Evolutionary conservation across 2,888 invertebrate species (phyloP), one percentile per base, ranked within the genome.

Genomic region (Lymantria dispar): DNA sequence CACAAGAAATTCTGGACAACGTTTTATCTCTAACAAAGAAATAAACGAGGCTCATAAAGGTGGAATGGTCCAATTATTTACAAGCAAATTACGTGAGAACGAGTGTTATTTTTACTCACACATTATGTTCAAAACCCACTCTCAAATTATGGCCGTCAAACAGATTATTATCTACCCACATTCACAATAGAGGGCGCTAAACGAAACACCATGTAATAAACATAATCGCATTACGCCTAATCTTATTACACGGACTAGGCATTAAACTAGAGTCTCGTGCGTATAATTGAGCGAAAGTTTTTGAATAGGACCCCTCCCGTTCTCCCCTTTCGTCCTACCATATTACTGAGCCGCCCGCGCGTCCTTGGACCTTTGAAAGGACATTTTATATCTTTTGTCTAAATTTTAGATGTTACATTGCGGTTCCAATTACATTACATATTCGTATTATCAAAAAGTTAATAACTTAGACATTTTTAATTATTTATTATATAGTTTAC

Each of bases 241-340:
- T 70, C 68, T 68, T 66, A 65, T 68, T 66, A 69, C 66, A 58
- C 50, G 46, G 56, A 54, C 58, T 58, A 55, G 60, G 59, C 65
- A 67, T 70, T 65, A 70, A 58, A 64, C 66, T 66, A 66, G 58
- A 63, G 62, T 61, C 61, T 60, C 60, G 54, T 54, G 57, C 63
- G 61, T 60, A 68, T 65, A 64, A 72, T 70, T 64, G 68, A 60
- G 63, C 57, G 62, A 65, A 70, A 66, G 64, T 72, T 72, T 72
- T 68, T 66, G 72, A 70, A 72, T 64, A 61, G 56, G 42, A 50
- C 52, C 45, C 47, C 39, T 40, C 10, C 41, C 37, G 14, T 47
- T 36, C 43, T 7, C 15, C 13, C 36, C 43, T 50, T 45, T 46
- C 57, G 43, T 30, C 37, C 41, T 12, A 33, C 43, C 47, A 64